Base-by-base conservation (phyloP, 2,113 vertebrate species). In the Lophius piscatorius region DNA sequence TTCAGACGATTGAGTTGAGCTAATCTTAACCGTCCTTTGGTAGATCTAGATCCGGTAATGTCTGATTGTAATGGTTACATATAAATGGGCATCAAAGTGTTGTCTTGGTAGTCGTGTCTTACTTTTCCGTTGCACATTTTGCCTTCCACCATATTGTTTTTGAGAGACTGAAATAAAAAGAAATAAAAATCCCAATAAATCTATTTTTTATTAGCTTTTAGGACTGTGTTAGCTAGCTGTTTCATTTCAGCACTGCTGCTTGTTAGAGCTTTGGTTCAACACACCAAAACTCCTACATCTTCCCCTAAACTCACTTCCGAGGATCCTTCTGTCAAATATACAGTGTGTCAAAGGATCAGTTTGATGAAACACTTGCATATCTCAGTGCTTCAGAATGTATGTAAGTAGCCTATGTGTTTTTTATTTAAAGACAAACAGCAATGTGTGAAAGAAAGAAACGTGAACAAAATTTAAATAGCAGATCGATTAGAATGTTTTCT, bases 151-250 rank as follows among this genome's bases (percentile, higher is more conserved):
- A 57, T 22, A n/a, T 22, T 49, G 44, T 76, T 72, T 72, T 67
- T 69, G 58, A 76, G 69, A 76, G 75, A 76, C 72, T 60, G 63
- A 76, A 83, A 85, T 82, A 81, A 84, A 78, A 72, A 67, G 80
- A 80, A 62, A 40, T 36, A 56, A n/a, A n/a, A n/a, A 46, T 73
- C 69, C 48, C 61, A 21, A 36, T 57, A 82, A 86, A 81, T 81
- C 77, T 76, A 82, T 83, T 86, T 86, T 90, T 87, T 72, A 81
- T 88, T 81, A 84, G 79, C 77, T 82, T 85, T 86, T 84, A 82
- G 76, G 60, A 22, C 54, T 46, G 58, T 75, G 58, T 54, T 72
- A 66, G 76, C 58, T 70, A 61, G 72, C 62, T 76, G 84, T 87
- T 81, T 84, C 81, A 85, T 81, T 82, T 76, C 55, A 1, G 49